Conservation (phyloP, 2,113 vertebrate genomes). For the Smithornis capensis region DNA sequence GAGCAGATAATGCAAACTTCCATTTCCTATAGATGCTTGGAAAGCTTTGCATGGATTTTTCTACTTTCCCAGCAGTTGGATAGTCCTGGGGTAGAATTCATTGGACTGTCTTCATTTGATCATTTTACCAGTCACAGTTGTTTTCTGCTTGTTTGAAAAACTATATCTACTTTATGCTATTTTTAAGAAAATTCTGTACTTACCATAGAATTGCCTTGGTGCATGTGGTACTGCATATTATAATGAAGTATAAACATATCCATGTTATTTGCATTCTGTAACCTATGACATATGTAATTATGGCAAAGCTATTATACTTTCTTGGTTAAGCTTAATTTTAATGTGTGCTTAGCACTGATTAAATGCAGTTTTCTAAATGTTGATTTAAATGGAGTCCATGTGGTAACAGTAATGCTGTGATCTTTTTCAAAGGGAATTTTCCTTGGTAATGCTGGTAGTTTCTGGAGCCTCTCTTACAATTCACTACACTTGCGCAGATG, state of each 20-base stretch:
- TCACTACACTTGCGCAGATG: not conserved
- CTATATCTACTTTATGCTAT: not conserved
- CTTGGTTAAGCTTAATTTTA: constrained; percentile 1
- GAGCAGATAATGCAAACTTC: not conserved
- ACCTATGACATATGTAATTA: not conserved
- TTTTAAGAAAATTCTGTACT: not conserved
- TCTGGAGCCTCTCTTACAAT: not conserved
- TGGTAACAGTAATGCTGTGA: not conserved
- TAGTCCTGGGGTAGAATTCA: not conserved
- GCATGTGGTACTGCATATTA: not conserved
- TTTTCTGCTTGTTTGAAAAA: constrained; percentile 11
- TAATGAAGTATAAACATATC: not conserved
- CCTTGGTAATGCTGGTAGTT: not conserved
- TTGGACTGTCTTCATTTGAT: not conserved
- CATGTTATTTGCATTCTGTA: not conserved
- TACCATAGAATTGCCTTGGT: not conserved
- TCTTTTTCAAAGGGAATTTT: not conserved
- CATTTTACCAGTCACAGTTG: constrained; percentile 1
- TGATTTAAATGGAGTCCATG: not conserved
- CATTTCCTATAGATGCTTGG: not conserved
- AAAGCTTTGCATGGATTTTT: not conserved
- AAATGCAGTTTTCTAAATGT: not conserved
- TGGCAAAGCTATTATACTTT: not conserved
- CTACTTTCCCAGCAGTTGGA: not conserved
- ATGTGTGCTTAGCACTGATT: not conserved